Evolutionary conservation across 2,888 invertebrate species (phyloP), one percentile per base, ranked within the genome.

Genomic region (Rhingia rostrata): DNA sequence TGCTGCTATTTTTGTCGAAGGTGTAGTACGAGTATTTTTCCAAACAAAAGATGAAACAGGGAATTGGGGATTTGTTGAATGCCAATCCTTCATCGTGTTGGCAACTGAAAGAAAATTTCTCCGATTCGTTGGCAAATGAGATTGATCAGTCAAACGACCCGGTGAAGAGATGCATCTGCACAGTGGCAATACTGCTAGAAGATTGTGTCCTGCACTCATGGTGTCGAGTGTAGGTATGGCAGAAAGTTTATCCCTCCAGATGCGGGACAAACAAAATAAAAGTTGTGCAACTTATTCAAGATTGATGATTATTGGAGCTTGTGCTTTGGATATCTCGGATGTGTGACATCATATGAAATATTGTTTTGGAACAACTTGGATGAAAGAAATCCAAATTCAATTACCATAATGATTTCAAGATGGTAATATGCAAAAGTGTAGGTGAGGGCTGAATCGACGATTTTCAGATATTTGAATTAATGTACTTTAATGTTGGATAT

Each of bases 1-100:
- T 43, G 3, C 9, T 39, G 22, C 30, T 49, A n/a, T 7, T 45
- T 6, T 33, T 53, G 12, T 14, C 22, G 10, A 4, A 45, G n/a
- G 6, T 45, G 12, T 35, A 14, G 43, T 32, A 5, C 7, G 37
- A 22, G 22, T 22, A 22, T 1, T 14, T 63, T 66, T 10, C 2
- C 70, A 74, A 69, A 79, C 64, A 79, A 79, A 84, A 79, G 74
- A 79, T 79, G 79, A 84, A 84, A 69, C 39, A 45, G 74, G 83
- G 66, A 60, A 53, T 66, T 60, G 84, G 73, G 74, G 70, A 80
- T 80, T 60, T 61, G 74, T 80, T 60, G 70, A 58, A 69, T 66
- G 70, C 60, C 80, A 84, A 74, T 79, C 80, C 54, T 79, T 84
- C 83, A 73, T 79, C 56, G 61, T 35, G 63, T 74, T 83, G 67